phyloP scores from a whole-genome alignment of 2,113 vertebrate genomes.

The Thamnophis sirtalis region DNA sequence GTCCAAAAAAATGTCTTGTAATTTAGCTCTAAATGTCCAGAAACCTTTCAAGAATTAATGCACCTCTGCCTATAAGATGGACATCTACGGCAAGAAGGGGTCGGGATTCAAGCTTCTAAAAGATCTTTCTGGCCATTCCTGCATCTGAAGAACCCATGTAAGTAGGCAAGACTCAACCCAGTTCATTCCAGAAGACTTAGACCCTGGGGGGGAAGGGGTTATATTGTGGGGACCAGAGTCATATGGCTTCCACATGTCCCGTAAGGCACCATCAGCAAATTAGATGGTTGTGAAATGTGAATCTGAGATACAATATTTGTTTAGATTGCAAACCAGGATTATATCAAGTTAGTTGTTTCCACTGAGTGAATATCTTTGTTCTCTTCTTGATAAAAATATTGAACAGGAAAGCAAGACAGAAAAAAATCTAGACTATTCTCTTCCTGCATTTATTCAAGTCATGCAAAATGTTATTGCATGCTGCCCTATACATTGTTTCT shows the following conservation, averaged over 20 bases:
- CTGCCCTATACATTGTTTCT: background rate
- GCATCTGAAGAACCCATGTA: background rate
- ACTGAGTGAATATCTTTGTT: background rate
- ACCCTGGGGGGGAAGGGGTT: background rate
- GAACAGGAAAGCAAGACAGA: background rate
- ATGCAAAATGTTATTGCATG: background rate
- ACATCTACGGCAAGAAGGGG: background rate
- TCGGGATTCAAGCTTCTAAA: background rate
- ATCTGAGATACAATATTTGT: background rate
- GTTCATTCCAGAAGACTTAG: background rate
- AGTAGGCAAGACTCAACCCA: background rate
- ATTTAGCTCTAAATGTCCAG: background rate
- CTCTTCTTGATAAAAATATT: background rate
- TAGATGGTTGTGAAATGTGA: background rate
- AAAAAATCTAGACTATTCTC: background rate
- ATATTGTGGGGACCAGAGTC: background rate
- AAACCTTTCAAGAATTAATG: background rate
- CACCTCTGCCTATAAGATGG: too few relatives aligned
- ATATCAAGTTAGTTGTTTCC: background rate
- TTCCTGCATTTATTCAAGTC: background rate
- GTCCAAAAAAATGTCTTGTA: background rate
- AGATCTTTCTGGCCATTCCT: background rate
- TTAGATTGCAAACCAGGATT: background rate
- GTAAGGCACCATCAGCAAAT: background rate
- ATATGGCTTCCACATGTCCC: background rate